Percentiles rank a stretch among this genome's conserved stretches.
These are phyloP conservation scores for Syrrhaptes paradoxus DNA, from an alignment of 2,113 vertebrate species.

Conservation along the genomic window DNA sequence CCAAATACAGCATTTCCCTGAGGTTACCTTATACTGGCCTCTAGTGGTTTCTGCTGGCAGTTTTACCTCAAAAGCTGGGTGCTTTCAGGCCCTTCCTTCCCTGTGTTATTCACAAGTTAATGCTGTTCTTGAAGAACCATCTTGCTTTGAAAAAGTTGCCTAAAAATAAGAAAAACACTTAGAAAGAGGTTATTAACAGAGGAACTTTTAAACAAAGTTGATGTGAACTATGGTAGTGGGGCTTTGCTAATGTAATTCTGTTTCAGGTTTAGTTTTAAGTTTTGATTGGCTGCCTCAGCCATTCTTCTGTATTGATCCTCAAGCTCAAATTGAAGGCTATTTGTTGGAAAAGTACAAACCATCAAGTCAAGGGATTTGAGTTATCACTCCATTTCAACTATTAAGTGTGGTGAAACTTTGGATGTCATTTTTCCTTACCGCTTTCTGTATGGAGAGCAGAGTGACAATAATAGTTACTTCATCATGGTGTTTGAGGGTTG, in stretches of 20 bases:
- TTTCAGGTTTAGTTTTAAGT: not conserved
- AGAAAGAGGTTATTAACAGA: not conserved
- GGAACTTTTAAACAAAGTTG: not conserved
- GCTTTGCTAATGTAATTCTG: not conserved
- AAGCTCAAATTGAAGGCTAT: not conserved
- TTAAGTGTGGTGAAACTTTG: not conserved
- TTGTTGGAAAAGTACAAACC: not conserved
- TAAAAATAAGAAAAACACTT: not conserved
- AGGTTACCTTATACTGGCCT: conserved; percentile 7
- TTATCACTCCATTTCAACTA: not conserved
- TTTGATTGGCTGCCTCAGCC: not conserved
- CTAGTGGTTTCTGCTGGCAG: not conserved
- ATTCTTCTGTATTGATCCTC: not conserved
- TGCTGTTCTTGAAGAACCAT: not conserved
- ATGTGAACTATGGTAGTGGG: not conserved
- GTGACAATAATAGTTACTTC: not conserved
- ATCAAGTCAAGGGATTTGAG: not conserved
- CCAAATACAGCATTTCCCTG: fast-evolving
- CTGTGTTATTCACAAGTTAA: fast-evolving
- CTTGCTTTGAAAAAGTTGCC: not conserved
- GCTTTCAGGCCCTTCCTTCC: not conserved
- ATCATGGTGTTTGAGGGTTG: not conserved
- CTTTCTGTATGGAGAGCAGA: not conserved
- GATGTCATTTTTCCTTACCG: not conserved
- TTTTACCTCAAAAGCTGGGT: not conserved